phyloP scores from a whole-genome alignment of 2,113 vertebrate genomes.

The Glaucomys volans region DNA sequence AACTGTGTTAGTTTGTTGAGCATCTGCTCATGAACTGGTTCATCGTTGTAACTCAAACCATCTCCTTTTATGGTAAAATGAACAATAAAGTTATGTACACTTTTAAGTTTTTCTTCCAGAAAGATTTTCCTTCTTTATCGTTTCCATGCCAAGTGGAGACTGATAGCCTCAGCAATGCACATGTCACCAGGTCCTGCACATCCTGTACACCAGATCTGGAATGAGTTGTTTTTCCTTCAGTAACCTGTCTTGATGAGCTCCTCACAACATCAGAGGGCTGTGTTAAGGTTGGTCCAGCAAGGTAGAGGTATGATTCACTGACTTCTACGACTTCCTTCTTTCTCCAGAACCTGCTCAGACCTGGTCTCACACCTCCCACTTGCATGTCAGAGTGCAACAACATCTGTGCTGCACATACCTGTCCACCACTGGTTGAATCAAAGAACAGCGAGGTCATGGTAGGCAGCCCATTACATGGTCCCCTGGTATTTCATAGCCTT shows the following conservation, averaged over 20 bases:
- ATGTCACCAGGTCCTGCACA: not conserved
- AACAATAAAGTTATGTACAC: not conserved
- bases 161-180: not conserved
- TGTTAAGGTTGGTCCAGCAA: not conserved
- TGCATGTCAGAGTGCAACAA: not conserved
- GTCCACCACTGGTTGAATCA: not conserved
- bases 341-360: not conserved
- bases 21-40: not conserved
- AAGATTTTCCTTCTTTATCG: not conserved
- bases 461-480: not conserved
- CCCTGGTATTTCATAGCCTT: not conserved
- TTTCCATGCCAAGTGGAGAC: not conserved
- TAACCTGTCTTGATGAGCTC: not conserved
- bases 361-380: not conserved
- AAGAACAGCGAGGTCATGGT: not conserved
- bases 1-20: not conserved
- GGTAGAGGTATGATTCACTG: not conserved
- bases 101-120: not conserved
- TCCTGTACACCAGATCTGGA: not conserved
- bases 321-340: not conserved
- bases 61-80: not conserved
- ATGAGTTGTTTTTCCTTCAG: not conserved
- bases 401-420: not conserved
- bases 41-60: not conserved
- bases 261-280: not conserved